Base-by-base conservation (phyloP, 2,113 vertebrate genomes). In the Pseudopipra pipra region DNA sequence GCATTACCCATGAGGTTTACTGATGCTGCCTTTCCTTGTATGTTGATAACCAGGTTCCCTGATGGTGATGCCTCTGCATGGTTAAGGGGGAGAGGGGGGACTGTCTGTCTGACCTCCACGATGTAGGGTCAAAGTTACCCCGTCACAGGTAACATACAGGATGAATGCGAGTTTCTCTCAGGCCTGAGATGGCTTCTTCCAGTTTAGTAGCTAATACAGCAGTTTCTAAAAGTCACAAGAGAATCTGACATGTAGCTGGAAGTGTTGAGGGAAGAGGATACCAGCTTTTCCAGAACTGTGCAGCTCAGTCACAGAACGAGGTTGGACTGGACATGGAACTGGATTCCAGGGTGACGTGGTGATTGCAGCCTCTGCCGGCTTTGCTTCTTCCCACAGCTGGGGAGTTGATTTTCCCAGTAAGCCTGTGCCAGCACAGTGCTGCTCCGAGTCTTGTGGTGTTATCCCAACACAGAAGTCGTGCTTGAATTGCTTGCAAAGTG, bases 301-400 rank as follows among this genome's bases (percentile, higher is more conserved):
- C 52, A 72, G 86, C 91, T 95, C 91, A 89, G 2, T 93, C 89
- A 35, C 65, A 93, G 89, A 81, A 91, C 52, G 19, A 92, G 94
- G 89, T 97, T 92, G 93, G 89, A 91, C 94, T 95, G 95, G 95
- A 89, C 86, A 16, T 68, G 89, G 93, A 96, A 95, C 94, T 94
- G 73, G 94, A 97, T 96, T 97, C 95, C 95, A 94, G 93, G 80
- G 76, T 97, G 95, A 96, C 70, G 86, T 97, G 95, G 93, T 95
- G 95, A 95, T 95, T 96, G 94, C 89, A 93, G 91, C 81, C 86
- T 93, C 70, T 0, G 21, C 56, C 0, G 56, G 76, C 89, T 92
- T 92, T 95, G 59, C 93, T 90, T 90, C 94, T 95, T 96, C 89
- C 96, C 94, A 75, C 95, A 96, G 65, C 83, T 96, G 89, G 86